phyloP scores from a whole-genome alignment of 2,797 vertebrate species.

The Helarctos malayanus region DNA sequence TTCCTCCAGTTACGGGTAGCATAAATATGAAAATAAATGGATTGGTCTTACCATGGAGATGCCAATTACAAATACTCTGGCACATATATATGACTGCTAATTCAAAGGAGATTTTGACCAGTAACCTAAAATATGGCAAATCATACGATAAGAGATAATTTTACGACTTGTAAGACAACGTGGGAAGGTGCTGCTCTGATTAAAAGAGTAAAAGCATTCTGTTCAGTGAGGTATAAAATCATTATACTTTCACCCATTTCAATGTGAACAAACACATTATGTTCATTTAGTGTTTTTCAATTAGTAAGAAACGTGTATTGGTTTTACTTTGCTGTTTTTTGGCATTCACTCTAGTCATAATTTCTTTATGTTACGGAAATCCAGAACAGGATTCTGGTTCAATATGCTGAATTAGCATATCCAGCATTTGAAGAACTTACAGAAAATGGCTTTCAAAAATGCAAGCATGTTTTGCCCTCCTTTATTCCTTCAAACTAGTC shows the following conservation, averaged over 20 bases:
- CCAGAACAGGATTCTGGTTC: not conserved
- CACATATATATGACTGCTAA: not conserved
- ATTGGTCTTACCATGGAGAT: slow-evolving; percentile 16
- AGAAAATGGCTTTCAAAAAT: slow-evolving; percentile 26
- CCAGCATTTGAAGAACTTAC: slow-evolving; percentile 22
- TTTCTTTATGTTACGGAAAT: slow-evolving; percentile 37
- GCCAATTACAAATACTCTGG: not conserved
- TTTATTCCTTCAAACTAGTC: not conserved
- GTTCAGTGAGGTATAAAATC: not conserved
- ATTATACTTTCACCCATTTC: not conserved
- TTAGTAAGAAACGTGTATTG: not conserved
- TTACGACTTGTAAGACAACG: slow-evolving; percentile 15
- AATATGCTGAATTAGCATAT: not conserved
- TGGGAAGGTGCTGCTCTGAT: slow-evolving; percentile 4
- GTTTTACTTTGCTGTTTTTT: slow-evolving; percentile 22
- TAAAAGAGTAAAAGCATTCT: not conserved
- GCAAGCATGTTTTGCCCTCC: not conserved
- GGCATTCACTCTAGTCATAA: not conserved
- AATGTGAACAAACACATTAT: not conserved
- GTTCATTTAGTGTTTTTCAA: slow-evolving; percentile 45
- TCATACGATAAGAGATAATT: not conserved
- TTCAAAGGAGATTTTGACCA: slow-evolving; percentile 58
- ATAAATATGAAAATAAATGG: slow-evolving; percentile 42
- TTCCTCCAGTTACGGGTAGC: not conserved
- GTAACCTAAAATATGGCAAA: not conserved